Percentiles rank a stretch among this genome's conserved stretches.
Conservation (phyloP, 1,140 invertebrate species). For the Trichonephila clavata region DNA sequence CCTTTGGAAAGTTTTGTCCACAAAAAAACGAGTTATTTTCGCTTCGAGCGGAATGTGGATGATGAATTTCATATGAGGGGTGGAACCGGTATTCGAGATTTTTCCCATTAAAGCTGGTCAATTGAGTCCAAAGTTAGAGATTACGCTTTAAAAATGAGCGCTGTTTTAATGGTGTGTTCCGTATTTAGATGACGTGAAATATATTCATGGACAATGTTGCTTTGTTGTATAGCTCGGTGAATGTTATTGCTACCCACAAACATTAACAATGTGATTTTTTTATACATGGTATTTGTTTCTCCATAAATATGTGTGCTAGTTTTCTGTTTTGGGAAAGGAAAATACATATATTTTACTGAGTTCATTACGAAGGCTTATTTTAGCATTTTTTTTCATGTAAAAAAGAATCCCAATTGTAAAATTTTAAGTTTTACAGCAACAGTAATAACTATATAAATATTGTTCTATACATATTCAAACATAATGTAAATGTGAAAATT, state of each 20-base stretch:
- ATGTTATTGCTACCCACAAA: too few relatives aligned
- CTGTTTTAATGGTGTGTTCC: background rate
- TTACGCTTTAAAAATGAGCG: background rate
- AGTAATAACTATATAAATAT: too few relatives aligned
- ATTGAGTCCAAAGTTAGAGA: conserved; percentile 42
- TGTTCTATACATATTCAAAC: too few relatives aligned
- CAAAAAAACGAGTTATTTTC: conserved; percentile 58
- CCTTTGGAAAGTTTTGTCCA: conserved; percentile 62
- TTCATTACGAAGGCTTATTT: too few relatives aligned
- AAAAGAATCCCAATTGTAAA: too few relatives aligned
- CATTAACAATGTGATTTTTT: background rate
- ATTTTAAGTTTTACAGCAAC: too few relatives aligned
- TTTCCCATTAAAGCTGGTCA: conserved; percentile 31
- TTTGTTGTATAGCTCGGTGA: background rate
- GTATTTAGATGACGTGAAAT: background rate
- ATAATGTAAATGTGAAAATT: too few relatives aligned
- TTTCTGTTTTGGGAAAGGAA: too few relatives aligned
- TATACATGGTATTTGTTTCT: background rate
- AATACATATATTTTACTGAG: too few relatives aligned
- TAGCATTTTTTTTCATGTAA: too few relatives aligned
- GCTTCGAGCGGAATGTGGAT: conserved; percentile 45
- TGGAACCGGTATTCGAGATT: conserved; percentile 63
- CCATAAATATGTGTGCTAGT: background rate
- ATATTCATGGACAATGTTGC: background rate
- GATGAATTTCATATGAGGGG: conserved; percentile 35